Evolutionary conservation across 1,140 invertebrate species (phyloP), one percentile per base, ranked within the genome.

Genomic region (Cheumatopsyche charites): DNA sequence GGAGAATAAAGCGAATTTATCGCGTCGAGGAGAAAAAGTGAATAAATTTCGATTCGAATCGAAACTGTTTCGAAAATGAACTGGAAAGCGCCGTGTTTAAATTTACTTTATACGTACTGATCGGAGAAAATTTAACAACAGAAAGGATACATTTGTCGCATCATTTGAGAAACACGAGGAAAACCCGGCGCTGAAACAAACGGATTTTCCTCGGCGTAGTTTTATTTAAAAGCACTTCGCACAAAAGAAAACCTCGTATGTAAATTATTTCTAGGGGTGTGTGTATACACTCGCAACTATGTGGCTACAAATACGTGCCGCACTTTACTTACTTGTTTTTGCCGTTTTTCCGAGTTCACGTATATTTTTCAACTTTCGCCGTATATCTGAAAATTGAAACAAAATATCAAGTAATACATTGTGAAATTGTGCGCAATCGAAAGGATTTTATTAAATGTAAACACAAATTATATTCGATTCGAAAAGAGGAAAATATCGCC

Each of bases 231-330:
- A 55, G 45, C 43, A 21, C 52, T 55, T 23, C 55, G 63, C 42
- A 66, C 43, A 47, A 66, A 41, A 41, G 43, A 71, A 49, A 58
- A 63, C 29, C 61, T 49, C 19, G 58, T 65, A 71, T 71, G 69
- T 71, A 71, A 71, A 71, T 71, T 71, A 71, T 63, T 62, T 62
- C 62, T 42, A 25, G 21, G 36, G 62, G 69, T 47, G 4, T 66
- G 42, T 12, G 6, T 13, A 6, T 62, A 62, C 55, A 21, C 55
- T n/a, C n/a, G 6, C 47, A 21, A 61, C 55, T 12, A 13, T 19
- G 13, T 1, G 6, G 3, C 4, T 15, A 12, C 23, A 61, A 61
- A 23, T 23, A 12, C 55, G 11, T 19, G 7, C 42, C 6, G 41
- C 19, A 55, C 17, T 65, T 66, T 23, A 47, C 63, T 66, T 29